Base-by-base conservation (phyloP, 1,140 invertebrate species). In the Octopus sinensis region DNA sequence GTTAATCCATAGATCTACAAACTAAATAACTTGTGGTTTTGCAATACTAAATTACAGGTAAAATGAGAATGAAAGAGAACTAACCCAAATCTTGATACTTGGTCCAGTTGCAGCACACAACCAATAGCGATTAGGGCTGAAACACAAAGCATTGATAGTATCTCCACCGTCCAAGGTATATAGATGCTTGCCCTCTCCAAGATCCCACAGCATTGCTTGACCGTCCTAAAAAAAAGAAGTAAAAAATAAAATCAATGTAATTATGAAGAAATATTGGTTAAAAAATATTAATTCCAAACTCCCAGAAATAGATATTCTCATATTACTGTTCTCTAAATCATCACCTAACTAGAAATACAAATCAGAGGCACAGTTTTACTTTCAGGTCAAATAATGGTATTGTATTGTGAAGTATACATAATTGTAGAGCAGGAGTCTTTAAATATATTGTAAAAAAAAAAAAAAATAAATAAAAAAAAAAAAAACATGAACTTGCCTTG, bases 81-180 rank as follows among this genome's bases (percentile, higher is more conserved):
- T 85, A 91, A 93, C 95, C 98, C 98, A 99, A 89, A 99, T 99
- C 92, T 98, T 99, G 90, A 99, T 99, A 86, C 95, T 96, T 81
- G 98, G 96, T 87, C 98, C 98, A 89, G 96, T 99, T n/a, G 98
- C 98, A 88, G 98, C 98, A 92, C 98, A 99, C 17, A 99, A 93
- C 98, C 98, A 99, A 90, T 99, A 99, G 90, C 98, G 95, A 92
- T 99, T 99, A 78, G 98, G 98, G 86, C 96, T 98, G 94, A 99
- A 99, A 94, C 96, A 97, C 84, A 99, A 92, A 7, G 98, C 95
- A 88, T 97, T 99, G 91, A 99, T 99, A 89, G 97, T 96, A 88
- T 99, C 98, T 91, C 97, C 97, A 91, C 99, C 98, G 88, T 99
- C 97, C 85, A 99, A 92, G 54, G 98, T 99, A 92, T 99, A 98